Conservation (phyloP, 2,797 vertebrate genomes). For the Onychomys arenicola region DNA sequence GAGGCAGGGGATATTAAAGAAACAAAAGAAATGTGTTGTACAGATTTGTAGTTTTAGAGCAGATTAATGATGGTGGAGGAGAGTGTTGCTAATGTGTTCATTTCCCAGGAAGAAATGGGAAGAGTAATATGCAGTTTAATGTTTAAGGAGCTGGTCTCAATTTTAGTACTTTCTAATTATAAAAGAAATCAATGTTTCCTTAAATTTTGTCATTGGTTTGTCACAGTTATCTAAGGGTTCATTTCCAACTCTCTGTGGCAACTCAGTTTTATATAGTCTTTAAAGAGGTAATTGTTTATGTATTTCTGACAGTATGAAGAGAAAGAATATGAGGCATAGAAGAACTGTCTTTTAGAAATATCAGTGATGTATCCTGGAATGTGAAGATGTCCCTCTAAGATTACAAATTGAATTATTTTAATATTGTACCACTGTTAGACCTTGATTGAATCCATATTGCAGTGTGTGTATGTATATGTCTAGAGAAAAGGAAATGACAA, state of each 20-base stretch:
- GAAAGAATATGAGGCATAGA: constrained; percentile 84
- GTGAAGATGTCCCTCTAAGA: constrained; percentile 85
- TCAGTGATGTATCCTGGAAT: constrained; percentile 83
- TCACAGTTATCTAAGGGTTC: constrained; percentile 81
- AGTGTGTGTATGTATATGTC: constrained; percentile 74
- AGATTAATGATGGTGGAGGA: constrained; percentile 79
- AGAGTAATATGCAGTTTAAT: constrained; percentile 88
- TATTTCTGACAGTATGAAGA: constrained; percentile 83
- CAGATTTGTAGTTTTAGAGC: constrained; percentile 87
- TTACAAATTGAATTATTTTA: constrained; percentile 78
- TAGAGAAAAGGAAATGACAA: constrained; percentile 70
- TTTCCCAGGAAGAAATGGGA: constrained; percentile 85
- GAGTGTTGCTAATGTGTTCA: constrained; percentile 88
- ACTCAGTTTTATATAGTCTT: constrained; percentile 77
- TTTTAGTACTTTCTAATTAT: constrained; percentile 87
- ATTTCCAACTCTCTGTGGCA: constrained; percentile 79
- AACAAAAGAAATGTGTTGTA: constrained; percentile 85
- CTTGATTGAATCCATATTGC: constrained; percentile 72
- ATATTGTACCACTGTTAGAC: constrained; percentile 77
- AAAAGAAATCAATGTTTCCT: constrained; percentile 79
- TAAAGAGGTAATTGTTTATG: constrained; percentile 77
- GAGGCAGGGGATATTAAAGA: constrained; percentile 81
- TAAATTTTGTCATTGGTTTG: constrained; percentile 81
- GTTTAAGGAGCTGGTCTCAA: constrained; percentile 91
- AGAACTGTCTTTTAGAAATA: constrained; percentile 79